Evolutionary conservation across 2,797 vertebrate genomes (phyloP).

Genomic region (Acanthiza pusilla): DNA sequence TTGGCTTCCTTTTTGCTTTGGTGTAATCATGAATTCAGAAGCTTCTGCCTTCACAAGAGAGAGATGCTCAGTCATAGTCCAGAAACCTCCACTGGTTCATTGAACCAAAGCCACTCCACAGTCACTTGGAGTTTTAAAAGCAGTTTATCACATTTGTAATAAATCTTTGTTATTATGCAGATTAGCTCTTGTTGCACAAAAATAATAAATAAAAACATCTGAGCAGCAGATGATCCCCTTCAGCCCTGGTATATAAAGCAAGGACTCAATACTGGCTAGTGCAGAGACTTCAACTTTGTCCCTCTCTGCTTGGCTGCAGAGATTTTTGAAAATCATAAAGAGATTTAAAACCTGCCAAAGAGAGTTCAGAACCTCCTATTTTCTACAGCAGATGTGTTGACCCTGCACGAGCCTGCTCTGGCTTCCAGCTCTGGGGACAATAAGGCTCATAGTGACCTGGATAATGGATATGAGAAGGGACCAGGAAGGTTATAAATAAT

Average conservation of each 20-base stretch:
- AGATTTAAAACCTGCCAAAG: not conserved
- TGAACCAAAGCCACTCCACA: not conserved
- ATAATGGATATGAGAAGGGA: not conserved
- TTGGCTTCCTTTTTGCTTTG: not conserved
- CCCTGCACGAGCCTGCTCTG: not conserved
- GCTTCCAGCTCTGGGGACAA: not conserved
- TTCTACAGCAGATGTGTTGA: not conserved
- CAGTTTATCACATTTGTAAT: not conserved
- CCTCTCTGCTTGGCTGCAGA: not conserved
- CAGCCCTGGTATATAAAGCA: not conserved
- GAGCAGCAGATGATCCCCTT: constrained; percentile 12
- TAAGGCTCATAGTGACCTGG: too few relatives aligned
- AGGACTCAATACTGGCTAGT: not conserved
- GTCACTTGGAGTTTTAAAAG: not conserved
- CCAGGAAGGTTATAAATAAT: not conserved
- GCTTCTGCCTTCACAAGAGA: not conserved
- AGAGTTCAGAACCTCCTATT: not conserved
- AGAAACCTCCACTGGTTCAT: not conserved
- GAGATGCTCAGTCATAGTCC: not conserved
- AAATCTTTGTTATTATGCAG: not conserved
- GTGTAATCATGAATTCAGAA: not conserved
- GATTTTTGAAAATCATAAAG: not conserved
- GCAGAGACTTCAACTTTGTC: not conserved
- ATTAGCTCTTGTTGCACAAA: not conserved
- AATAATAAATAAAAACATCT: constrained; percentile 27